Base-by-base conservation (phyloP, 1,140 invertebrate species). In the Dryas iulia region DNA sequence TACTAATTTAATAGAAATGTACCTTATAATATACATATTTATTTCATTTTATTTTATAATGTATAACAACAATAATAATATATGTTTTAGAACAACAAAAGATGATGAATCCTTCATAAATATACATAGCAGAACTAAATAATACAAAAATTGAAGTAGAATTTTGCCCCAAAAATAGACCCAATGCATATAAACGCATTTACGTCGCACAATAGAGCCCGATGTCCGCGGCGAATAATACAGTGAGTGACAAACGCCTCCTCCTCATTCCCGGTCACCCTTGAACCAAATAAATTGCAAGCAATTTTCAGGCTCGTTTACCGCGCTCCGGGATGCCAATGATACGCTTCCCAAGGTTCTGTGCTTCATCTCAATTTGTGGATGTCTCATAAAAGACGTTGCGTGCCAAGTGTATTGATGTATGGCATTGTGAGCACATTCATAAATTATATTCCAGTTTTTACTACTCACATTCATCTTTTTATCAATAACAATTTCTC, bases 241-340 rank as follows among this genome's bases (percentile, higher is more conserved):
- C 79, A 87, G 82, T 81, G 81, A 89, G 84, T 87, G 84, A 84
- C 81, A 87, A 86, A 82, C 77, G 77, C 74, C 72, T 81, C 67
- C 79, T 81, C 76, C 83, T 84, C 82, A 83, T 84, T 81, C 81
- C 75, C 79, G 81, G 84, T 84, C 84, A 85, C 81, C 79, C 81
- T 83, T 87, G 81, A 87, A 86, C 78, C 76, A 74, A 79, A 87
- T 82, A 90, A 87, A 88, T 86, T 87, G 84, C 77, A 60, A 76
- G 77, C 82, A 86, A 89, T 87, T 87, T 89, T 89, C 77, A 77
- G 81, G 72, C 73, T 87, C 80, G 81, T 86, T 85, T 84, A 76
- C 78, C 65, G 79, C 80, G 81, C 77, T 78, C 70, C 81, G 81
- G 80, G 79, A 81, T 76, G 78, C 78, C 84, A 80, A 84, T 86